These are phyloP conservation scores for Varecia variegata DNA, from an alignment of 2,797 vertebrate genomes.

Conservation along the genomic window DNA sequence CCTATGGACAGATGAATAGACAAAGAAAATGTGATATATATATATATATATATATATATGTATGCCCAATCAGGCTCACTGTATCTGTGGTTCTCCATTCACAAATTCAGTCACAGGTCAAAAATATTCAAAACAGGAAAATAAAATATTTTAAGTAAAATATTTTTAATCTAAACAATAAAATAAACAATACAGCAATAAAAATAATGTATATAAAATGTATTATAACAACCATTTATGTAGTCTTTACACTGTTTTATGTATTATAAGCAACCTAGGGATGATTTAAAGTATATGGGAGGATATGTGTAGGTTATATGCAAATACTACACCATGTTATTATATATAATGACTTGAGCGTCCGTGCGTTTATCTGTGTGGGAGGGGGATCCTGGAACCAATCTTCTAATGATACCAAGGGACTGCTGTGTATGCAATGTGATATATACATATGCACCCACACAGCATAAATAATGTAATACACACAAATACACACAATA, in stretches of 20 bases:
- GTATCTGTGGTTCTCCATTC: not conserved
- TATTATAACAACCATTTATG: not conserved
- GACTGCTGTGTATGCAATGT: too few species aligned
- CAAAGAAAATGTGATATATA: not conserved
- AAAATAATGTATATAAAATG: not conserved
- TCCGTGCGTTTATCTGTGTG: not conserved
- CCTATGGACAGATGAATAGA: not conserved
- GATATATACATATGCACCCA: not conserved
- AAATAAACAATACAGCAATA: not conserved
- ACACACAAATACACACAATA: not conserved
- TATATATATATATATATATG: not conserved
- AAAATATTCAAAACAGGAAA: too few species aligned
- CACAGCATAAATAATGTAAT: not conserved
- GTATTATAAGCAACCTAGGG: not conserved
- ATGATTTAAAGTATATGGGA: not conserved
- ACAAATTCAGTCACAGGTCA: not conserved
- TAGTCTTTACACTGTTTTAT: not conserved
- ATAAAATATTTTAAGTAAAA: too few species aligned
- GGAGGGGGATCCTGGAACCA: not conserved
- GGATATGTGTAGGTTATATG: not conserved
- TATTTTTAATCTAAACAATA: not conserved
- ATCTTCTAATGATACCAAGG: not conserved
- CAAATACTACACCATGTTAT: not conserved
- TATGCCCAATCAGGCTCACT: not conserved
- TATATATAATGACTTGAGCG: not conserved